Evolutionary conservation across 2,888 invertebrate species (phyloP), one percentile per base, ranked within the genome.

Genomic region (Papilio demoleus): DNA sequence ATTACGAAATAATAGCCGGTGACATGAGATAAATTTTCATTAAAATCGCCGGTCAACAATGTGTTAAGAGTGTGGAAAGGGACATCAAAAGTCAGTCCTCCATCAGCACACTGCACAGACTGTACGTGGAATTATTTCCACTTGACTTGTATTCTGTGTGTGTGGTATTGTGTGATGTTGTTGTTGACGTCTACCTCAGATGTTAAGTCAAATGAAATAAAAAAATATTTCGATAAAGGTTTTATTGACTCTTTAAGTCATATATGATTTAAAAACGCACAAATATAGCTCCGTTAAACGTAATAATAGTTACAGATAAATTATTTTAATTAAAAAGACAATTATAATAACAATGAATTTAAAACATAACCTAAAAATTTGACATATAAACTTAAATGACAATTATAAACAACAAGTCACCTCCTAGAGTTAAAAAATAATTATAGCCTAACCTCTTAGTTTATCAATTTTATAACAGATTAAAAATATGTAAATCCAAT

Each of bases 351-450:
- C 34, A 31, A 45, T 19, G 14, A 17, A 45, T 58, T 56, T 40
- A 19, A 31, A 65, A 42, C n/a, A 58, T 14, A 24, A 53, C 42
- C n/a, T 24, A 27, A n/a, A 27, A 42, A 42, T 12, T 61, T 17
- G 14, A 24, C 19, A 45, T n/a, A 14, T 27, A 8, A 27, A 22
- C 2, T 14, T 27, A 56, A 31, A 34, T 17, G 4, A 58, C 14
- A 36, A 34, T 17, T 36, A n/a, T 36, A 42, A 17, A n/a, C n/a
- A n/a, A n/a, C n/a, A 11, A 78, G 87, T 86, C 88, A 87, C 87
- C 87, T 84, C 81, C 86, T 86, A 86, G 83, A 77, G 68, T 72
- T 75, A 73, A 76, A 73, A 68, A 73, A 65, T 66, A 69, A 47
- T 12, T 22, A 50, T 12, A 12, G 12, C 14, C 22, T 50, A 0